Conservation (phyloP, 2,888 invertebrate species). For the Nomada flava region DNA sequence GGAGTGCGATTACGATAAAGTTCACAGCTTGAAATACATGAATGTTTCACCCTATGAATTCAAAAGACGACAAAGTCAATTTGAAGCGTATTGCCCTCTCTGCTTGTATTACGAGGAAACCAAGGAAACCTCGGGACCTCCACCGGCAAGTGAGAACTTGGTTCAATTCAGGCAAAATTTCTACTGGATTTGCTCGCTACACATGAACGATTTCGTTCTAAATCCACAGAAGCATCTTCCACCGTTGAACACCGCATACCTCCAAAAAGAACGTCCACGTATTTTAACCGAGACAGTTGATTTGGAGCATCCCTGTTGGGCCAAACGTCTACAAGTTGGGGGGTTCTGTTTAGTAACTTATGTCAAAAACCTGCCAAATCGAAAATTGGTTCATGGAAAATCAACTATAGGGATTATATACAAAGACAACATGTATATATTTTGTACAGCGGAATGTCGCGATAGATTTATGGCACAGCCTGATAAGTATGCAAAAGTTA, state of each 20-base stretch:
- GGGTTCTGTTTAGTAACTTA: constrained; percentile 88
- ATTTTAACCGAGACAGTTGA: constrained; percentile 76
- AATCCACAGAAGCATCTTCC: constrained; percentile 84
- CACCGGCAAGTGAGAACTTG: constrained; percentile 86
- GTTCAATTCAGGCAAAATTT: constrained; percentile 86
- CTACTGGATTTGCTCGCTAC: constrained; percentile 88
- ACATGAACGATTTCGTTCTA: constrained; percentile 84
- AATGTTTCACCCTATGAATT: constrained; percentile 86
- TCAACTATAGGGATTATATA: constrained; percentile 85
- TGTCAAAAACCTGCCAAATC: constrained; percentile 85
- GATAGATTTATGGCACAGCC: constrained; percentile 86
- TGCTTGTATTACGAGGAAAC: constrained; percentile 84
- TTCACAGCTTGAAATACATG: constrained; percentile 85
- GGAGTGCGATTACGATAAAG: constrained; percentile 84
- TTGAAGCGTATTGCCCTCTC: constrained; percentile 86
- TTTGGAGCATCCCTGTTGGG: constrained; percentile 82
- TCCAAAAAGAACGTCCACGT: constrained; percentile 85
- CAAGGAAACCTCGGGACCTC: constrained; percentile 83
- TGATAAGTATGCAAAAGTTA: constrained; percentile 84
- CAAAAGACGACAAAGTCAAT: constrained; percentile 84
- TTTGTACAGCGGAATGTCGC: constrained; percentile 85
- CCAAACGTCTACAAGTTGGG: constrained; percentile 84
- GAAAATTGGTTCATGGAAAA: constrained; percentile 84
- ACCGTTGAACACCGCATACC: constrained; percentile 74
- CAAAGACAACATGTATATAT: constrained; percentile 85